Evolutionary conservation across 2,113 vertebrate species (phyloP).

Genomic region (Eclectus roratus): DNA sequence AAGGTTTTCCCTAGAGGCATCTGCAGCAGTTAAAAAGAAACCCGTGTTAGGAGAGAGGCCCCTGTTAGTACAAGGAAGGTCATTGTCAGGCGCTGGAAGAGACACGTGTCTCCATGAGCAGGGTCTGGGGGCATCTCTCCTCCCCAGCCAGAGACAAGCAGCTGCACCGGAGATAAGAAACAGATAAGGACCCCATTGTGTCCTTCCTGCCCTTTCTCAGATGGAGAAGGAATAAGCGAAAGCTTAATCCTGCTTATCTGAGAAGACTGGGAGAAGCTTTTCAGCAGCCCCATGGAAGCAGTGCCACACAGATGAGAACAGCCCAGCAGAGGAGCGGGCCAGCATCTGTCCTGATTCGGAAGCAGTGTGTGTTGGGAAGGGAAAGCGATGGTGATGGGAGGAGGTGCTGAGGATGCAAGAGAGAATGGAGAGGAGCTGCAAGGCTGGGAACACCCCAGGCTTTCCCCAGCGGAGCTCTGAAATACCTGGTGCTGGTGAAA

Average conservation of each 20-base stretch:
- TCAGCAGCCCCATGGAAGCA: neutral
- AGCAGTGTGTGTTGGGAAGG: accelerated
- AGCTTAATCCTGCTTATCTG: conserved; percentile 34
- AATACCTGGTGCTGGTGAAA: neutral
- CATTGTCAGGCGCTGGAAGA: conserved; percentile 12
- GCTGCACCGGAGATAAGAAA: neutral
- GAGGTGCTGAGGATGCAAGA: neutral
- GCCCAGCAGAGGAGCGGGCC: neutral
- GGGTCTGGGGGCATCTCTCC: neutral
- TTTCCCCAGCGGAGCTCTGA: neutral
- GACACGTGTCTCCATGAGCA: neutral
- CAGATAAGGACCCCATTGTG: neutral
- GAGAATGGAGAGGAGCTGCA: neutral
- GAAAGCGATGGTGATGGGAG: accelerated
- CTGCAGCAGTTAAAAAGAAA: neutral
- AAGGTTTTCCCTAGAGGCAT: neutral
- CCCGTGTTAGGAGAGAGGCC: neutral
- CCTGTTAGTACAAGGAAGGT: neutral
- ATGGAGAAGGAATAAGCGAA: neutral
- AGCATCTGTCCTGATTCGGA: neutral
- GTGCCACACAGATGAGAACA: neutral
- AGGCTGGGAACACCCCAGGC: neutral
- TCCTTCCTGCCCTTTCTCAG: neutral
- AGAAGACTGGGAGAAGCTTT: neutral
- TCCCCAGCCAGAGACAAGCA: neutral